Conservation (phyloP, 2,113 vertebrate species). For the Proteles cristata region DNA sequence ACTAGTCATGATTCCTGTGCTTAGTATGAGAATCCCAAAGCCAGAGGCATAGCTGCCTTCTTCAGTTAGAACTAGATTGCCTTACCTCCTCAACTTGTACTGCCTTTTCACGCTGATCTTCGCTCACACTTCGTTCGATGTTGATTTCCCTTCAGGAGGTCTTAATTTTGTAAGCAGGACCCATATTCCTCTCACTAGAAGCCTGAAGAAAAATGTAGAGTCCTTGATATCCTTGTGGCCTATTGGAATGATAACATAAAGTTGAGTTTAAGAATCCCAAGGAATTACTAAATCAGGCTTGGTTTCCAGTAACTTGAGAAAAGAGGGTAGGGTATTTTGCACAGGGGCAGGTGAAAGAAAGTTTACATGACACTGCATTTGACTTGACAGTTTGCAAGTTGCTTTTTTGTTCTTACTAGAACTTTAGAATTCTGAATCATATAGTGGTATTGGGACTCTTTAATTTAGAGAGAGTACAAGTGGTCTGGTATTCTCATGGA, state of each 20-base stretch:
- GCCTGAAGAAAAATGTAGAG: not conserved
- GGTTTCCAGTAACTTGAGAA: not conserved
- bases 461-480: not conserved
- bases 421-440: not conserved
- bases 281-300: not conserved
- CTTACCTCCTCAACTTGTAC: not conserved
- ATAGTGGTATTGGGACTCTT: not conserved
- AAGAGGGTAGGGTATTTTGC: not conserved
- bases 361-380: not conserved
- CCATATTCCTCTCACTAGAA: not conserved
- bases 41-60: not conserved
- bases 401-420: not conserved
- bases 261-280: not conserved
- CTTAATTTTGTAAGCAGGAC: slow-evolving; percentile 1
- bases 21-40: not conserved
- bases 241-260: slow-evolving; percentile 8
- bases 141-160: slow-evolving; percentile 2
- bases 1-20: not conserved
- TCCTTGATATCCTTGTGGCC: not conserved
- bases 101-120: not conserved
- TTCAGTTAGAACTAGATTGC: slow-evolving; percentile 40
- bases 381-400: not conserved
- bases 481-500: not conserved
- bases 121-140: not conserved
- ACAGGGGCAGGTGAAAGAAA: not conserved